These are phyloP conservation scores for Macrosoma leucophasiata DNA, from an alignment of 2,888 invertebrate genomes.

Conservation along the genomic window DNA sequence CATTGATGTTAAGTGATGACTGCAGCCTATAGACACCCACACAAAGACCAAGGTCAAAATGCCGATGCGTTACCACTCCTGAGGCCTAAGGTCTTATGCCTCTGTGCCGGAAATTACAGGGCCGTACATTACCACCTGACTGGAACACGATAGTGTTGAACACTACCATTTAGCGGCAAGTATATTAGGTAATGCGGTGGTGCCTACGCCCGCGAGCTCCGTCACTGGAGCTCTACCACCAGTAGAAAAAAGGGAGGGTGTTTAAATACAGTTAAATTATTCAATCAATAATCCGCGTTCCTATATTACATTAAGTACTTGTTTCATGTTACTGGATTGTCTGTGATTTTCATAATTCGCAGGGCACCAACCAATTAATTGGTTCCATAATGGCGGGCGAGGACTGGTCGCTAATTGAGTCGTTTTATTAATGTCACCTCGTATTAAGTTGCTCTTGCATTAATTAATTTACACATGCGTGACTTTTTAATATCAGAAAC, in stretches of 20 bases:
- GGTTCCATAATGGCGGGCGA: slow-evolving; percentile 39
- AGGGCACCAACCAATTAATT: slow-evolving; percentile 33
- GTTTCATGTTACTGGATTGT: slow-evolving; percentile 33
- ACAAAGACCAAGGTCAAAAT: too few species aligned
- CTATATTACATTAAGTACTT: slow-evolving; percentile 15
- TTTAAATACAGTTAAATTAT: slow-evolving; percentile 15
- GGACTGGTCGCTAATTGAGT: slow-evolving; percentile 47
- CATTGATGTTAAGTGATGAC: too few species aligned
- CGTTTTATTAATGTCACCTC: slow-evolving; percentile 34
- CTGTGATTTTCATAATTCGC: slow-evolving; percentile 48
- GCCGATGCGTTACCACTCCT: too few species aligned
- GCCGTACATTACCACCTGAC: too few species aligned
- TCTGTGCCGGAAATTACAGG: too few species aligned
- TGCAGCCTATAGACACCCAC: too few species aligned
- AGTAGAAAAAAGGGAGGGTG: slow-evolving; percentile 1
- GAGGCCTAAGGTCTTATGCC: too few species aligned
- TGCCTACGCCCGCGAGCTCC: too few species aligned
- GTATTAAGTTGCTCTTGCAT: slow-evolving; percentile 32
- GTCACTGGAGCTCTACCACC: too few species aligned
- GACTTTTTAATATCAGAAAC: slow-evolving; percentile 12
- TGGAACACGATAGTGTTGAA: too few species aligned
- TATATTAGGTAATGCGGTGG: too few species aligned
- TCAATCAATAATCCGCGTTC: slow-evolving; percentile 22
- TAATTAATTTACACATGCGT: slow-evolving; percentile 21
- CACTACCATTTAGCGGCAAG: too few species aligned